Evolutionary conservation across 1,140 invertebrate species (phyloP).

Genomic region (Papilio machaon): DNA sequence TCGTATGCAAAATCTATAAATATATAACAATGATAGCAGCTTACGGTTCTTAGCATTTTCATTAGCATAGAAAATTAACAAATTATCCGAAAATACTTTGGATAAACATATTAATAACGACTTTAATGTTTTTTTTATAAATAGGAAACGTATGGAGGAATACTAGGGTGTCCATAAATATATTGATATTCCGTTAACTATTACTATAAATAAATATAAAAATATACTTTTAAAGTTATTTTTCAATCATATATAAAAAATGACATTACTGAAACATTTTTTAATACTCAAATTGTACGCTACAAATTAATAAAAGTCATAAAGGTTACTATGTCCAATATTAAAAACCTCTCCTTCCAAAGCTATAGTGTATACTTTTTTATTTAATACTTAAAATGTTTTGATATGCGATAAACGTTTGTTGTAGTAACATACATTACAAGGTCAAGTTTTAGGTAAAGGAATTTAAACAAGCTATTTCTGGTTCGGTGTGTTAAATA

Average conservation of each 20-base stretch:
- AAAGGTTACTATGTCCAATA: too few relatives aligned
- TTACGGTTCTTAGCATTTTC: background rate
- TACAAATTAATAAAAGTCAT: too few relatives aligned
- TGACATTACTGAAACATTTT: too few relatives aligned
- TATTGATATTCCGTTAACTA: too few relatives aligned
- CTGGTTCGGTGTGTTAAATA: background rate
- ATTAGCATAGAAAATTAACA: background rate
- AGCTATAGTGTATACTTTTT: background rate
- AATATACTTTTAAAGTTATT: too few relatives aligned
- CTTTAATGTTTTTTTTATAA: background rate
- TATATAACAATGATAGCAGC: background rate
- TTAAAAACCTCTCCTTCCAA: background rate
- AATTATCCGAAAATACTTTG: background rate
- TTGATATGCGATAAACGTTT: background rate
- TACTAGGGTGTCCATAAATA: too few relatives aligned
- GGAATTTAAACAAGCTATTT: constrained; percentile 8
- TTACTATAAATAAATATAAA: too few relatives aligned
- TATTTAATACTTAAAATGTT: background rate
- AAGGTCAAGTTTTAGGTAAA: background rate
- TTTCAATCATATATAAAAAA: too few relatives aligned
- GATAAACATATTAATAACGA: background rate
- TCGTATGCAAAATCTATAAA: background rate
- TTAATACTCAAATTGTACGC: too few relatives aligned
- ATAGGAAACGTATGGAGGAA: too few relatives aligned
- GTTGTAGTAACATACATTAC: background rate